phyloP scores from a whole-genome alignment of 2,797 vertebrate species.

The Sandelia bainsii region DNA sequence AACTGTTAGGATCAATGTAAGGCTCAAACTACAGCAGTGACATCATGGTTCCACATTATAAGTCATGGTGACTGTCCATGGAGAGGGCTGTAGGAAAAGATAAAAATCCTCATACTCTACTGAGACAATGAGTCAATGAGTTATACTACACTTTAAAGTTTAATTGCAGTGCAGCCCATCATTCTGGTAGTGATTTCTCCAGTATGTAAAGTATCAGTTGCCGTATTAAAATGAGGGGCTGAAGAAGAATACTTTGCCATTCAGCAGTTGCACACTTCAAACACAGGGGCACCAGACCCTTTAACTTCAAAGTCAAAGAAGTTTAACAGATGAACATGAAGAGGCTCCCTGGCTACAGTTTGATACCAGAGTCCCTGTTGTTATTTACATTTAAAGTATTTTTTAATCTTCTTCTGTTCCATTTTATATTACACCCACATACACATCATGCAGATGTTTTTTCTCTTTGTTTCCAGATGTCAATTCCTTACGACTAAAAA shows the following conservation, averaged over 20 bases:
- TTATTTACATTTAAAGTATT: conserved; percentile 25
- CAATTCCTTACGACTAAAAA: conserved; percentile 19
- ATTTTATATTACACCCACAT: conserved; percentile 37
- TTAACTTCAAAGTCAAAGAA: conserved; percentile 19
- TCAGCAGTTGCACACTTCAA: conserved; percentile 25
- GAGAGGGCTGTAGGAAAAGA: conserved; percentile 45
- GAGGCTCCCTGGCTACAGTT: neutral
- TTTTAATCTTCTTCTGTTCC: conserved; percentile 17
- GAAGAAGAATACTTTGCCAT: conserved; percentile 27
- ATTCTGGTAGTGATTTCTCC: conserved; percentile 30
- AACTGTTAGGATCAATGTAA: conserved; percentile 63
- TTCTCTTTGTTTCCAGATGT: conserved; percentile 41
- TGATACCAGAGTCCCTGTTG: conserved; percentile 33
- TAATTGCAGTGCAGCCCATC: neutral
- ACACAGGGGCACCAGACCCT: conserved; percentile 13
- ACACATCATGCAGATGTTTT: conserved; percentile 35
- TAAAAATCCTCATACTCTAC: conserved; percentile 28
- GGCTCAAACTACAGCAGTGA: conserved; percentile 54
- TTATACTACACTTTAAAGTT: conserved; percentile 5
- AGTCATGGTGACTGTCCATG: conserved; percentile 47
- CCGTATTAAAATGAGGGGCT: conserved; percentile 18
- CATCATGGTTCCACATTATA: conserved; percentile 57
- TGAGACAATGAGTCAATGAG: conserved; percentile 15
- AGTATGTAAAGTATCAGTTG: conserved; percentile 32
- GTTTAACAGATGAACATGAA: conserved; percentile 19